Evolutionary conservation across 2,113 vertebrate genomes (phyloP).

Genomic region (Proteles cristata): DNA sequence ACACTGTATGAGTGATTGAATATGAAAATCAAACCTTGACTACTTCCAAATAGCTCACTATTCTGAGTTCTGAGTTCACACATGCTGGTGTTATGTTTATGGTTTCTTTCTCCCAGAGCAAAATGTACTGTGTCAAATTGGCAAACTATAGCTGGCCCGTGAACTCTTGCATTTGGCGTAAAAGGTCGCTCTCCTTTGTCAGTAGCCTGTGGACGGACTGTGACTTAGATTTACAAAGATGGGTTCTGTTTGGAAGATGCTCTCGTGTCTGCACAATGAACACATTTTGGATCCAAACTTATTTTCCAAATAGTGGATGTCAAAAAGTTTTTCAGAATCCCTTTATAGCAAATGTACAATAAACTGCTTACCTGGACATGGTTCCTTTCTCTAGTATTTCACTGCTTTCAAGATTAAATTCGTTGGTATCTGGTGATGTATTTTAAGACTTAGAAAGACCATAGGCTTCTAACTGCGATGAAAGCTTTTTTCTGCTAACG

Average conservation of each 20-base stretch:
- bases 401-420: neutral
- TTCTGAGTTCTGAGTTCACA: neutral
- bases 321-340: neutral
- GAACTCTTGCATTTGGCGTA: neutral
- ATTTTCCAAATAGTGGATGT: neutral
- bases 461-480: neutral
- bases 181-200: neutral
- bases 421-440: neutral
- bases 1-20: fast-evolving
- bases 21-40: neutral
- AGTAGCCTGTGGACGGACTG: neutral
- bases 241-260: neutral
- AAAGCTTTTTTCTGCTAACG: neutral
- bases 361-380: neutral
- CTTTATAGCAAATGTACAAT: neutral
- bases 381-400: neutral
- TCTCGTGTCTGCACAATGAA: neutral
- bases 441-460: neutral
- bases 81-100: neutral
- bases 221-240: neutral
- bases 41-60: neutral
- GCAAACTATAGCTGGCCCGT: fast-evolving
- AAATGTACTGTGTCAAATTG: neutral
- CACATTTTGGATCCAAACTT: neutral
- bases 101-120: neutral